Base-by-base conservation (phyloP, 1,140 invertebrate species). In the Hestina assimilis region DNA sequence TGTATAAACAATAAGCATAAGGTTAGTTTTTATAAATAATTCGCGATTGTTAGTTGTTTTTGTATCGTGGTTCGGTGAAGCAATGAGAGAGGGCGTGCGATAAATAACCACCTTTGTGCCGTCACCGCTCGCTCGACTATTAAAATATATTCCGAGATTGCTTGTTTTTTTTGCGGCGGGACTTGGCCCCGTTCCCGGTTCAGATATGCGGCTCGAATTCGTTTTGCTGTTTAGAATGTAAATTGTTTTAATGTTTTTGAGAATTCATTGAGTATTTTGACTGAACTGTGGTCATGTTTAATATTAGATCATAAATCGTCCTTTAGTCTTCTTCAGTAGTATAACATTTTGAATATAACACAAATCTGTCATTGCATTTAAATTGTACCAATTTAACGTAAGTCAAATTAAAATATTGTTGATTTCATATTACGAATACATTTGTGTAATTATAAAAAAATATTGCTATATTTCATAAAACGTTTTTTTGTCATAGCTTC, bases 41-140 rank as follows among this genome's bases (percentile, higher is more conserved):
- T 9, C 23, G 14, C 21, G 35, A 66, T 57, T 75, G 67, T 79
- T 66, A 61, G 77, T 82, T 81, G 77, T 82, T 85, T 75, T 77
- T 68, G 62, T 69, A 66, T 51, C 59, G 63, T 48, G 61, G 47
- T 59, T 66, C 68, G 67, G 60, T 64, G 73, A 80, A 80, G 83
- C 84, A 82, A 82, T 83, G 81, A 80, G 76, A 83, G 82, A 87
- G 84, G 84, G 84, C 84, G 84, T 87, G 75, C 79, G 83, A 87
- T 87, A 87, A 87, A 87, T 85, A 83, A 84, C 79, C 80, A 79
- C 81, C 81, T 87, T 86, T 84, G 81, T 72, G 77, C 72, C 76
- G 79, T 86, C 79, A 82, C 82, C 82, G 84, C 74, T 63, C 81
- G 84, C 74, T 63, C 62, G 57, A 75, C 78, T 83, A 81, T 80